Evolutionary conservation across 2,113 vertebrate species (phyloP).

Genomic region (Amphiprion percula): DNA sequence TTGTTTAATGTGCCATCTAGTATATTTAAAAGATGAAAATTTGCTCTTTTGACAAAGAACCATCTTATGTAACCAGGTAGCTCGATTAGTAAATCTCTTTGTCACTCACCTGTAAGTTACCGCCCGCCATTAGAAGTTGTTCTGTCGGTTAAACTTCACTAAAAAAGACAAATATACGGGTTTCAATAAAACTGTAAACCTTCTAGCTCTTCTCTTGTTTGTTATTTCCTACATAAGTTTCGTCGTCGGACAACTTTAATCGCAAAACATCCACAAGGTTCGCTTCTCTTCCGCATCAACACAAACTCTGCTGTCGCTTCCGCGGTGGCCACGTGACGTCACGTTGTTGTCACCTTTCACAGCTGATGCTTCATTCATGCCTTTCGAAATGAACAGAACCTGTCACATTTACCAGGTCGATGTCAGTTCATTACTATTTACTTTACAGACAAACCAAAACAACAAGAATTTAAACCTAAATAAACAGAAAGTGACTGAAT

Average conservation of each 20-base stretch:
- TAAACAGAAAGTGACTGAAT: background rate
- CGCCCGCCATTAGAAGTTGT: slow-evolving; percentile 52
- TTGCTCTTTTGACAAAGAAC: background rate
- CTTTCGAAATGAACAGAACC: background rate
- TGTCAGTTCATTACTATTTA: background rate
- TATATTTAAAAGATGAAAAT: background rate
- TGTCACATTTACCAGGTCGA: background rate
- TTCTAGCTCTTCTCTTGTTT: background rate
- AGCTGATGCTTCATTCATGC: background rate
- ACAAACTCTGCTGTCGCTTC: slow-evolving; percentile 54
- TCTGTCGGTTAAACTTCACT: background rate
- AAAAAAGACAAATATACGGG: no score
- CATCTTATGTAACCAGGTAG: slow-evolving; percentile 1
- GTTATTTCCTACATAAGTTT: background rate
- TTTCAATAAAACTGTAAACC: background rate
- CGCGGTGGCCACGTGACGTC: slow-evolving; percentile 66
- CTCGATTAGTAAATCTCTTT: background rate
- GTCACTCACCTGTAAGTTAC: slow-evolving; percentile 81
- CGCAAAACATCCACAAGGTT: slow-evolving; percentile 19
- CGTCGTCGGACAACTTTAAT: background rate
- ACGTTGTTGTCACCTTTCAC: background rate
- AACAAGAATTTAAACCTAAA: background rate
- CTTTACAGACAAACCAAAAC: background rate
- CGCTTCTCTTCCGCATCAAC: slow-evolving; percentile 68
- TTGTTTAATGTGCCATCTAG: background rate